Evolutionary conservation across 2,888 invertebrate species (phyloP).

Genomic region (Iselma pallidipennis): DNA sequence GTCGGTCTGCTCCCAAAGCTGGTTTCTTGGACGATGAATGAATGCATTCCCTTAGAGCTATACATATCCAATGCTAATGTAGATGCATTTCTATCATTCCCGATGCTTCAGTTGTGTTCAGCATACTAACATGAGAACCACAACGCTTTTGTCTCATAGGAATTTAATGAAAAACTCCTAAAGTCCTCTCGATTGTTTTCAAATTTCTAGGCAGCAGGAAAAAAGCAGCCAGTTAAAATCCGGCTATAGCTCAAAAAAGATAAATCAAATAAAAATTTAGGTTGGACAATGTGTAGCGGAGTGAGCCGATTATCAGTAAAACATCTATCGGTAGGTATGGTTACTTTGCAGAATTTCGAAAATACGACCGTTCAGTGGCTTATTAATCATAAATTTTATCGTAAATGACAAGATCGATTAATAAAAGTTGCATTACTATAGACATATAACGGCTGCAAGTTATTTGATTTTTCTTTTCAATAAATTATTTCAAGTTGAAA

Average conservation of each 20-base stretch:
- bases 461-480: not conserved
- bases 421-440: not conserved
- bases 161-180: slow-evolving; percentile 1
- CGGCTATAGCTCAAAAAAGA: not conserved
- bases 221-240: not conserved
- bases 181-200: not conserved
- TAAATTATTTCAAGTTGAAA: not conserved
- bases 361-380: not conserved
- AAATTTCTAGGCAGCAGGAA: not conserved
- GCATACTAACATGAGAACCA: not conserved
- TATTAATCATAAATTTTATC: not conserved
- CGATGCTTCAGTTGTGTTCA: not conserved
- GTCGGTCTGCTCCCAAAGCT: not conserved
- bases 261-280: not conserved
- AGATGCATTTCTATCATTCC: slow-evolving; percentile 2
- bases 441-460: too few relatives aligned
- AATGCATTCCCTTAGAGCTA: slow-evolving; percentile 14
- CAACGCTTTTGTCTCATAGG: not conserved
- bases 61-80: not conserved
- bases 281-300: too few relatives aligned
- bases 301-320: not conserved
- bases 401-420: not conserved
- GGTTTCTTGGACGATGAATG: slow-evolving; percentile 32
- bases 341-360: not conserved
- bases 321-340: not conserved